Evolutionary conservation across 2,888 invertebrate genomes (phyloP).

Genomic region (Dynastes grantii): DNA sequence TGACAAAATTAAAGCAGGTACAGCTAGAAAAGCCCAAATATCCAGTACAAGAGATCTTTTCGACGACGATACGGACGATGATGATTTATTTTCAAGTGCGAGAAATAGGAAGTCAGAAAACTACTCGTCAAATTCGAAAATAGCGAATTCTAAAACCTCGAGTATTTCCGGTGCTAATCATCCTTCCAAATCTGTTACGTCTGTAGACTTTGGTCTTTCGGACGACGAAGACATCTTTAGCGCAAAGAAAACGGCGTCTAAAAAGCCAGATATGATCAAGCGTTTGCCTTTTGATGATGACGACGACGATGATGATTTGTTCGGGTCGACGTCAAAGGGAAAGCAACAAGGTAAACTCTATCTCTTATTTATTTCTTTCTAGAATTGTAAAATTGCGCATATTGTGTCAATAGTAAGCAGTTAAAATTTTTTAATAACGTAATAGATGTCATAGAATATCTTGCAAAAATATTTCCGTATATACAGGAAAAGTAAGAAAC

Average conservation of each 20-base stretch:
- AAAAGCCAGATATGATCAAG: slow-evolving; percentile 54
- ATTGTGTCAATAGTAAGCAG: too few relatives aligned
- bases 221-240: slow-evolving; percentile 60
- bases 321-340: slow-evolving; percentile 2
- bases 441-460: too few relatives aligned
- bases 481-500: too few relatives aligned
- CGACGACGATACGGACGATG: slow-evolving; percentile 17
- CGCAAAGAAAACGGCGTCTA: slow-evolving; percentile 52
- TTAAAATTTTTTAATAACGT: too few relatives aligned
- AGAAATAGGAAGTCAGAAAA: slow-evolving; percentile 20
- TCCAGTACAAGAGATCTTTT: background rate
- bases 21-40: background rate
- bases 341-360: slow-evolving; percentile 25
- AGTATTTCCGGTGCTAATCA: background rate
- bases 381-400: too few relatives aligned
- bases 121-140: background rate
- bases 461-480: too few relatives aligned
- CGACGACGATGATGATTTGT: slow-evolving; percentile 60
- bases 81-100: slow-evolving; percentile 15
- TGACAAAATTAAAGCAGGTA: too few relatives aligned
- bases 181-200: slow-evolving; percentile 12
- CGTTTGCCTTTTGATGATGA: slow-evolving; percentile 61
- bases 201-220: slow-evolving; percentile 33
- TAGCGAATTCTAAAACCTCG: background rate
- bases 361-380: too few relatives aligned